phyloP scores from a whole-genome alignment of 2,113 vertebrate species.

The Glaucomys volans region DNA sequence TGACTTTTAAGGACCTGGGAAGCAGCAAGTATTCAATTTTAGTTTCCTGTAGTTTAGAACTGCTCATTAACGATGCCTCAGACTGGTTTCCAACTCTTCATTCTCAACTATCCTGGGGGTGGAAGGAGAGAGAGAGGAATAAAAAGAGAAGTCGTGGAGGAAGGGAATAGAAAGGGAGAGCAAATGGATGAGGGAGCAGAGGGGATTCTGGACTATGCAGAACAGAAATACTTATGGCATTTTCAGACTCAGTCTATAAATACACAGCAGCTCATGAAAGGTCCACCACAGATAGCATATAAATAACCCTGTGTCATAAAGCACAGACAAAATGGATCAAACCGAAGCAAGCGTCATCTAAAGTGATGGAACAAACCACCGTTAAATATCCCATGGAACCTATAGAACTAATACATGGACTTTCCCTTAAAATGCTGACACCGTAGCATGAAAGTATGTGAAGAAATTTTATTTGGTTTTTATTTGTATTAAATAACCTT shows the following conservation, averaged over 20 bases:
- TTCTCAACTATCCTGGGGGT: not conserved
- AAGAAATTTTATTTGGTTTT: slow-evolving; percentile 18
- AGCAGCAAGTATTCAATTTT: not conserved
- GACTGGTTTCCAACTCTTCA: not conserved
- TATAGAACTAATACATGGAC: not conserved
- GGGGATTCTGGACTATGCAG: not conserved
- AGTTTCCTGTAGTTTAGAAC: not conserved
- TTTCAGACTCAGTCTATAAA: not conserved
- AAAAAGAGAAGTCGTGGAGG: not conserved
- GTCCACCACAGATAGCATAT: not conserved
- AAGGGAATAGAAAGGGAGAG: not conserved
- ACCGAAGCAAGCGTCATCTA: not conserved
- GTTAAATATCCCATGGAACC: not conserved
- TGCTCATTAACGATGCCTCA: not conserved
- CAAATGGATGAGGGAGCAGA: not conserved
- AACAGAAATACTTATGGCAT: not conserved
- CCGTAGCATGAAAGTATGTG: not conserved
- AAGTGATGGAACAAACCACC: not conserved
- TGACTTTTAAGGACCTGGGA: slow-evolving; percentile 6
- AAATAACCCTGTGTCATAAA: not conserved
- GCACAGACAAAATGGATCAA: not conserved
- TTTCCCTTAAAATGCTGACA: not conserved
- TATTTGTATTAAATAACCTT: slow-evolving; percentile 2
- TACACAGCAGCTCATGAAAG: not conserved
- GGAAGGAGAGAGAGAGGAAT: not conserved